These are phyloP conservation scores for Balaenoptera acutorostrata DNA, from an alignment of 2,113 vertebrate species.

Conservation along the genomic window DNA sequence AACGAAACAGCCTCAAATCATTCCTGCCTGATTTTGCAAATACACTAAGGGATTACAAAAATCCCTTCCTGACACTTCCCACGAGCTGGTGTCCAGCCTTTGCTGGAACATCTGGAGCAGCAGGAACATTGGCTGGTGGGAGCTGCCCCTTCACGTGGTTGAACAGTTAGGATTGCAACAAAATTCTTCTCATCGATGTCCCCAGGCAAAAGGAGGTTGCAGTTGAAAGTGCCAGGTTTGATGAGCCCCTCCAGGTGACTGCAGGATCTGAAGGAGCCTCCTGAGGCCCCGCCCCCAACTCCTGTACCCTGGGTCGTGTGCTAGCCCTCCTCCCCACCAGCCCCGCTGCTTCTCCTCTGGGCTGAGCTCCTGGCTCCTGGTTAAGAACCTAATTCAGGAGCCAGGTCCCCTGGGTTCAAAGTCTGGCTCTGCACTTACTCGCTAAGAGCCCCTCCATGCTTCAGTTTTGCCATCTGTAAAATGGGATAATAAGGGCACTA, in stretches of 20 bases:
- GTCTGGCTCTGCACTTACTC: not conserved
- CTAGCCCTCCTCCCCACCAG: not conserved
- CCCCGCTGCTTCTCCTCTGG: not conserved
- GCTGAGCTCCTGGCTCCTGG: not conserved
- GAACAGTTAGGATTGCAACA: not conserved
- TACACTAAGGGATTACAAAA: not conserved
- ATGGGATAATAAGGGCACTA: not conserved
- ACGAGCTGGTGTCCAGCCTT: not conserved
- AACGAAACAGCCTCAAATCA: not conserved
- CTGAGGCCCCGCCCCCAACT: not conserved
- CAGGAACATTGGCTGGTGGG: not conserved
- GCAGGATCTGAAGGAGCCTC: too few relatives aligned
- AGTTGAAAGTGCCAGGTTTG: not conserved
- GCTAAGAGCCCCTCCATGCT: not conserved
- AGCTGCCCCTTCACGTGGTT: not conserved
- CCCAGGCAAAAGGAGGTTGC: not conserved
- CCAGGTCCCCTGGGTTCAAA: not conserved
- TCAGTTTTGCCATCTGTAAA: not conserved
- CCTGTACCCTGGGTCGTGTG: not conserved
- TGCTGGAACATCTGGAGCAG: not conserved
- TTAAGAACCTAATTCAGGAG: not conserved
- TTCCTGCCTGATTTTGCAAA: conserved; percentile 15
- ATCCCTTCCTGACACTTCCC: not conserved
- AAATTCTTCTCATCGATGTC: not conserved
- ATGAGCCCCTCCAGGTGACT: not conserved